Base-by-base conservation (phyloP, 2,113 vertebrate genomes). In the Pollachius pollachius region DNA sequence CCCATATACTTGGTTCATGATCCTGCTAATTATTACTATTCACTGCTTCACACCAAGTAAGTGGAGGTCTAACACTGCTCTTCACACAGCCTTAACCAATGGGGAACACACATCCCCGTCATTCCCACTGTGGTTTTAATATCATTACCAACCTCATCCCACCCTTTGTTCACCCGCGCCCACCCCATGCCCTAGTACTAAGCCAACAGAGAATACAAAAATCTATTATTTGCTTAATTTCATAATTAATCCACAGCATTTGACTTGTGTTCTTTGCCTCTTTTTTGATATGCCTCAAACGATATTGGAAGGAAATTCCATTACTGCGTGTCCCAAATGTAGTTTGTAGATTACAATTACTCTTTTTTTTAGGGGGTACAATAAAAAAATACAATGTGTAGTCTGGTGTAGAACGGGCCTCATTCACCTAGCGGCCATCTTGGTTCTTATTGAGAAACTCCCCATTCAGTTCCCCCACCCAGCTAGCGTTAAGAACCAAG, bases 1-100 rank as follows among this genome's bases (percentile, higher is more conserved):
- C 88, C 89, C 85, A 87, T 88, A 90, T 90, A 92, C 91, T 91
- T 85, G 83, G 78, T 85, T 85, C 79, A 83, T 89, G 88, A 92
- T 91, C 90, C 85, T 81, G 87, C 88, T 93, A 92, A 92, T 93
- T 93, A 92, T 91, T 90, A 88, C 84, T 85, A 88, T 91, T 88
- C 90, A 83, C 91, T 89, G 84, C 84, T 90, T 91, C 86, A 82
- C 85, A 87, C 77, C 79, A 78, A 70, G 81, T 78, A 74, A 81
- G 88, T 80, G 82, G 89, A 87, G 85, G 91, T 88, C 90, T 89
- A 78, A 84, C 78, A 77, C 83, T 79, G 85, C 83, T 83, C 83
- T 88, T 80, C 87, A 86, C 85, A 81, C 85, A 68, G 82, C 83
- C 80, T 77, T 15, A 64, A 85, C 81, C 90, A 89, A 82, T 69